Conservation (phyloP, 1,140 invertebrate genomes). For the Schlechtendalia chinensis region DNA sequence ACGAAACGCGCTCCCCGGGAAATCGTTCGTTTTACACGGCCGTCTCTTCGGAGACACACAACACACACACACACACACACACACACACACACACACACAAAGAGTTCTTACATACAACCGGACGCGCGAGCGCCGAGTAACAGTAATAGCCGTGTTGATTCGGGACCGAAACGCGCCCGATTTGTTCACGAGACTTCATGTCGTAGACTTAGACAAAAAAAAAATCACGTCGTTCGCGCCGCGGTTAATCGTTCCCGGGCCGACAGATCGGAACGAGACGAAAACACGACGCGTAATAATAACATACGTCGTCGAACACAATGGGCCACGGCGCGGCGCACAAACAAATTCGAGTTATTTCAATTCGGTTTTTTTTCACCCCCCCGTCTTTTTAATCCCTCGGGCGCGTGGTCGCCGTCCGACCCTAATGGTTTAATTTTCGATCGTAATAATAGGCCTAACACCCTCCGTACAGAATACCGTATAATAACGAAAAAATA, state of each 20-base stretch:
- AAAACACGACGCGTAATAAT: background rate
- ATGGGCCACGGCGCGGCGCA: background rate
- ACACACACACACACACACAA: too few relatives aligned
- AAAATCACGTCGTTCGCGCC: too few relatives aligned
- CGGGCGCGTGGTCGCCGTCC: background rate
- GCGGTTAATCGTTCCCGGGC: background rate
- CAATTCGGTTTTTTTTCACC: background rate
- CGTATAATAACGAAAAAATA: background rate
- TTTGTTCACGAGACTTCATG: too few relatives aligned
- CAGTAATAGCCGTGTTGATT: too few relatives aligned
- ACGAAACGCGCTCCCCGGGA: too few relatives aligned
- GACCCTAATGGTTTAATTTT: constrained; percentile 44
- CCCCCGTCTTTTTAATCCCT: background rate
- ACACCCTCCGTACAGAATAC: constrained; percentile 9
- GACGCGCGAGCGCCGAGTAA: too few relatives aligned
- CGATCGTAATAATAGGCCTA: constrained; percentile 33
- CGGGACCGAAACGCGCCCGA: too few relatives aligned
- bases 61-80: too few relatives aligned
- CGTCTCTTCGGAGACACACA: too few relatives aligned
- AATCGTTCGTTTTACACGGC: too few relatives aligned
- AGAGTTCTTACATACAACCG: too few relatives aligned
- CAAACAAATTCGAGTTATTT: background rate
- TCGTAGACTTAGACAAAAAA: too few relatives aligned
- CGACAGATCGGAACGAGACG: background rate
- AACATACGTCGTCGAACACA: background rate